Conservation (phyloP, 2,797 vertebrate species). For the Gymnocypris eckloni region DNA sequence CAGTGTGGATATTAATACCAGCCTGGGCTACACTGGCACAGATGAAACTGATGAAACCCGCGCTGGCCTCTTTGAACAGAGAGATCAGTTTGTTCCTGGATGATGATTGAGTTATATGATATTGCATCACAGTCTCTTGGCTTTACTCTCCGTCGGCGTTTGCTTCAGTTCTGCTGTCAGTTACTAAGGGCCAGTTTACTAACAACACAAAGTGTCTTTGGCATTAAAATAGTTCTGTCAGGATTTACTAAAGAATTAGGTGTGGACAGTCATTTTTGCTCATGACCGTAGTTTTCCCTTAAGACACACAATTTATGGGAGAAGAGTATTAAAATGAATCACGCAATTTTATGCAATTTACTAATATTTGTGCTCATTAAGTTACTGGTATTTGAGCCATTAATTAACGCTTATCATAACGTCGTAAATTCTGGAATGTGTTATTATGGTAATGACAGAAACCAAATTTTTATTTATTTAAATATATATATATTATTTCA, state of each 20-base stretch:
- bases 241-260: too few species aligned
- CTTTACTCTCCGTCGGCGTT: conserved; percentile 1
- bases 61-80: conserved; percentile 59
- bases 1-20: conserved; percentile 81
- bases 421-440: too few species aligned
- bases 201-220: not conserved
- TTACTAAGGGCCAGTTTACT: not conserved
- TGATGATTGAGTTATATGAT: conserved; percentile 58
- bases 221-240: too few species aligned
- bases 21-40: conserved; percentile 70
- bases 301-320: too few species aligned
- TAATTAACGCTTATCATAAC: not conserved
- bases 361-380: too few species aligned
- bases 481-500: too few species aligned
- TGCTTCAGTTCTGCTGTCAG: not conserved
- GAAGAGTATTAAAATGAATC: too few species aligned
- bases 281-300: too few species aligned
- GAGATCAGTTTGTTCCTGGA: conserved; percentile 54
- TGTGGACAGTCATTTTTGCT: too few species aligned
- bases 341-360: too few species aligned
- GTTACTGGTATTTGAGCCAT: not conserved
- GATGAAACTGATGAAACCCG: conserved; percentile 79
- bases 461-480: too few species aligned
- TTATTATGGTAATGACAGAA: too few species aligned
- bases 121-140: conserved; percentile 57